Evolutionary conservation across 1,140 invertebrate species (phyloP).

Genomic region (Penaeus vannamei): DNA sequence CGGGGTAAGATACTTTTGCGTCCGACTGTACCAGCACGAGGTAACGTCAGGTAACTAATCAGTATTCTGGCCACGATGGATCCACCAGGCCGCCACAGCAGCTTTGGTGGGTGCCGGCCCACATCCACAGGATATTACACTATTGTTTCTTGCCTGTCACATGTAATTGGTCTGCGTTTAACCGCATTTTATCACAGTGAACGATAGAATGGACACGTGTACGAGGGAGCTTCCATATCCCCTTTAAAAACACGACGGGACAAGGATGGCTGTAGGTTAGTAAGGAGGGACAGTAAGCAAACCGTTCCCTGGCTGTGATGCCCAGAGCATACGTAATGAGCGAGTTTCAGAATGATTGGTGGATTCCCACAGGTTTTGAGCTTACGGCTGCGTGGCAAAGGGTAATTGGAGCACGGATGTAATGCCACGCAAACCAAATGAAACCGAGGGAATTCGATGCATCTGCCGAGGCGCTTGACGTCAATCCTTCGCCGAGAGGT

Average conservation of each 20-base stretch:
- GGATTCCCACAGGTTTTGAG: not conserved
- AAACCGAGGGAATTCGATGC: too few species aligned
- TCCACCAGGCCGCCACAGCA: conserved; percentile 50
- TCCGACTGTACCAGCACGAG: not conserved
- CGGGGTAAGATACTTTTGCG: not conserved
- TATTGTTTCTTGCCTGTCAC: conserved; percentile 2
- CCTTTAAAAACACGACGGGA: not conserved
- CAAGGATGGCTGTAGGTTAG: conserved; percentile 46
- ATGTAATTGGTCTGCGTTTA: not conserved
- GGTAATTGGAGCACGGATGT: too few species aligned
- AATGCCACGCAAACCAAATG: too few species aligned
- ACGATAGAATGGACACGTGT: not conserved
- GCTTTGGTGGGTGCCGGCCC: conserved; percentile 22
- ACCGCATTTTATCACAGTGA: not conserved
- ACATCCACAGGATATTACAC: conserved; percentile 18
- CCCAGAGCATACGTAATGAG: conserved; percentile 58
- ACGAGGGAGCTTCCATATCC: not conserved
- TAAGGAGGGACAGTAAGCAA: conserved; percentile 58
- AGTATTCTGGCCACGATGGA: conserved; percentile 37
- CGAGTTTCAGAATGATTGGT: conserved; percentile 41
- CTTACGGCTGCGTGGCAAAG: too few species aligned
- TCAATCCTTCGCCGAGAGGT: too few species aligned
- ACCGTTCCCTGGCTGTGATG: conserved; percentile 47
- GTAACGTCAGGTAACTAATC: conserved; percentile 5
- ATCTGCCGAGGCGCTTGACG: too few species aligned